Conservation (phyloP, 53 echinoderm and acorn worm genomes). For the Crossaster papposus region DNA sequence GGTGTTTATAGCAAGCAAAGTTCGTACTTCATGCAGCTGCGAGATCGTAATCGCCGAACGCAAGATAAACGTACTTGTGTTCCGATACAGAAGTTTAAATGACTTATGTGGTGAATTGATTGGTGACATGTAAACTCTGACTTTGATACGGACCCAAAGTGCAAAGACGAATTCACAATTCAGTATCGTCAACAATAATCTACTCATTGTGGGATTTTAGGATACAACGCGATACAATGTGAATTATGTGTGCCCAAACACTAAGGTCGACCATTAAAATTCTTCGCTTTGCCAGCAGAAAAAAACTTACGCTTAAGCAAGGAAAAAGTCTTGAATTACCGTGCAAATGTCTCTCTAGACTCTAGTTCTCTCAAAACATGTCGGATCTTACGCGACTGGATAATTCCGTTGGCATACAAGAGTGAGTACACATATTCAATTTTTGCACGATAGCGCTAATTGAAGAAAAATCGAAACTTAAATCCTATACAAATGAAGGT, state of each 20-base stretch:
- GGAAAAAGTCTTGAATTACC: background rate
- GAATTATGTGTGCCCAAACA: too few species aligned
- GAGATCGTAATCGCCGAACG: background rate
- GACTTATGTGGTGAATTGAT: background rate
- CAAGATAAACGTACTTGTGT: background rate
- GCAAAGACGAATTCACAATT: background rate
- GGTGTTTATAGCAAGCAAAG: background rate
- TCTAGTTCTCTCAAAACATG: background rate
- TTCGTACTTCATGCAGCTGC: background rate
- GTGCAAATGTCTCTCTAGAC: background rate
- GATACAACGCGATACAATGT: too few species aligned
- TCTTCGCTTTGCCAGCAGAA: too few species aligned
- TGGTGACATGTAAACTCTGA: background rate
- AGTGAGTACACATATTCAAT: background rate
- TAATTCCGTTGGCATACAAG: background rate
- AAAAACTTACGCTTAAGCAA: too few species aligned
- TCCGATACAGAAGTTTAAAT: background rate
- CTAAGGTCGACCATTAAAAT: too few species aligned
- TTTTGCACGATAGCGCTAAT: background rate
- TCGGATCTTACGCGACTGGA: background rate
- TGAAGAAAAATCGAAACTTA: too few species aligned
- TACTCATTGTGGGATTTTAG: too few species aligned
- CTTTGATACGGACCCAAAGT: constrained; percentile 30
- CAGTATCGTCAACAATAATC: background rate
- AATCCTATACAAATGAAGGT: too few species aligned